Evolutionary conservation across 1,140 invertebrate genomes (phyloP), one percentile per base, ranked within the genome.

Genomic region (Hyles euphorbiae): DNA sequence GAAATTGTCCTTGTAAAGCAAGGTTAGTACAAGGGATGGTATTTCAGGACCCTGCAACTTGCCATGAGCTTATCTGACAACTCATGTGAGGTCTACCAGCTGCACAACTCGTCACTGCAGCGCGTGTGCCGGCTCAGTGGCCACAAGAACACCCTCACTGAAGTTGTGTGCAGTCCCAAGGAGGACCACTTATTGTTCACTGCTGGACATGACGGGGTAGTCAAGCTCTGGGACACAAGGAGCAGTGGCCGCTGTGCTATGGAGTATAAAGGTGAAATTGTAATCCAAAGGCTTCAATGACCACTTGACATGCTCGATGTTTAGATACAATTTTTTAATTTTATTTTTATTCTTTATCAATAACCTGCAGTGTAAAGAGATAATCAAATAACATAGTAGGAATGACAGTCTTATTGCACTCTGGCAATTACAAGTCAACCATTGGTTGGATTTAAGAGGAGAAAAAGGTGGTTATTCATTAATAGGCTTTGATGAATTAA

Each of bases 151-250:
- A 34, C 33, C 2, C 79, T 93, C 10, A 89, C 91, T 5, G 92
- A 92, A 51, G 76, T 93, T 2, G 91, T 91, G 67, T 94, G 93
- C 73, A 91, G 90, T 73, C 90, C 90, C 44, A 83, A 76, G 40
- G 91, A 93, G 54, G 90, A 88, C 22, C 88, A 93, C 76, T 79
- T 94, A 48, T 67, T 95, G 34, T 94, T 92, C 68, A 90, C 90
- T 3, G 89, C 90, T 2, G 92, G 89, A 5, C 78, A 83, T 34
- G 90, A 94, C 81, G 93, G 93, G 33, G 74, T 81, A 22, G 88
- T 94, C 8, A 92, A 91, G 66, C 71, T 93, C 47, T 94, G 91
- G 91, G 94, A 95, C 81, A 83, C 92, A n/a, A 78, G 94, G 77
- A 81, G 87, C 0, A 89, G 88, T 60, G 90, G 89, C 33, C 89